Evolutionary conservation across 1,140 invertebrate genomes (phyloP).

Genomic region (Trypoxylus dichotomus): DNA sequence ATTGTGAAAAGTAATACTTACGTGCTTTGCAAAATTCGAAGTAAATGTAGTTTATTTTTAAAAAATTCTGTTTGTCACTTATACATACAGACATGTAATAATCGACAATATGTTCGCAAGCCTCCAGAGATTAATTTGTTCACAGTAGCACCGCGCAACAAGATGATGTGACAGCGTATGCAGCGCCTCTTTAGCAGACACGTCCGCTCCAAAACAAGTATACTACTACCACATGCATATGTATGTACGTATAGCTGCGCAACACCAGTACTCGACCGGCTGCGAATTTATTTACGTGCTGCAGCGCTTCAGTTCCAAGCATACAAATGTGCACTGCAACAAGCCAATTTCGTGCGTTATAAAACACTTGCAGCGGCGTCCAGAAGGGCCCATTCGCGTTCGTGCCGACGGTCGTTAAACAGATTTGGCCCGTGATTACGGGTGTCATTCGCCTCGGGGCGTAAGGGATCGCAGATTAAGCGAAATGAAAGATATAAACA

Average conservation of each 20-base stretch:
- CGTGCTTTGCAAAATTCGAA: too few species aligned
- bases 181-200: background rate
- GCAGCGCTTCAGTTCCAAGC: background rate
- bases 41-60: too few species aligned
- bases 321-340: background rate
- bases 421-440: background rate
- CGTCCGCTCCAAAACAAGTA: background rate
- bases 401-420: background rate
- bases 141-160: background rate
- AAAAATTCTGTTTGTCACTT: too few species aligned
- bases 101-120: background rate
- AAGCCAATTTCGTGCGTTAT: background rate
- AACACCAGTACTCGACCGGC: background rate
- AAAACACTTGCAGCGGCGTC: background rate
- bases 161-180: background rate
- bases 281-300: background rate
- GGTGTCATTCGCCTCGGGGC: background rate
- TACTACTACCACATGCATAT: background rate
- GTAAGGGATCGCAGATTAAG: background rate
- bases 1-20: too few species aligned
- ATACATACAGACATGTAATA: too few species aligned
- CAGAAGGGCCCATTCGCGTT: background rate
- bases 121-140: background rate
- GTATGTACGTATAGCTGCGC: background rate
- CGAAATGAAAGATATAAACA: background rate